Evolutionary conservation across 2,113 vertebrate species (phyloP), one percentile per base, ranked within the genome.

Genomic region (Ammospiza nelsoni): DNA sequence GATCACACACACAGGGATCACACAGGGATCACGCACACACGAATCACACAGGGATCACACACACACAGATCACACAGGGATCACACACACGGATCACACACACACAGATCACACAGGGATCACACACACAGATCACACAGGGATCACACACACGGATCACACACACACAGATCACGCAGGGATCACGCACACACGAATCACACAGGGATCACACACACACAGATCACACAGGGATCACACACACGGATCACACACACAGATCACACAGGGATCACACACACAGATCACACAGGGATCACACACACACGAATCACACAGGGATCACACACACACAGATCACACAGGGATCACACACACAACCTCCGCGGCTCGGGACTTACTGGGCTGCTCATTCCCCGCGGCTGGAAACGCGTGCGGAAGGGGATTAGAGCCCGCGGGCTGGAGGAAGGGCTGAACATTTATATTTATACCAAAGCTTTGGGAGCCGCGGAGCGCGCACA

Each of bases 381-480:
- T 39, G 44, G 1, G 84, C 84, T 91, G 93, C 95, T 88, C 18
- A 72, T 89, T 82, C 82, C n/a, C 77, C 11, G 89, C 89, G 48
- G 88, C 65, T 93, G 62, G 0, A 67, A 91, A 91, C 8, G 80
- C 58, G 43, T 57, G 54, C 23, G 29, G 55, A 33, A 22, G 78
- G 95, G 95, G 95, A 96, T 97, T 95, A 96, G 25, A 27, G 89
- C 57, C 41, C n/a, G 15, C 76, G 84, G 84, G 71, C 93, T 82
- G 90, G 84, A 78, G 93, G 67, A 89, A 91, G 20, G 58, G 94
- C 95, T 96, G 23, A 83, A 67, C 57, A 44, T 51, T 51, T 51
- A 27, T 92, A 94, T 97, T 97, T 94, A 80, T 92, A 71, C 89
- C 13, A 41, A 61, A 96, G 94, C 95, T 95, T 94, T 85, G 9